Evolutionary conservation across 2,113 vertebrate genomes (phyloP).

Genomic region (Accipiter cooperii): DNA sequence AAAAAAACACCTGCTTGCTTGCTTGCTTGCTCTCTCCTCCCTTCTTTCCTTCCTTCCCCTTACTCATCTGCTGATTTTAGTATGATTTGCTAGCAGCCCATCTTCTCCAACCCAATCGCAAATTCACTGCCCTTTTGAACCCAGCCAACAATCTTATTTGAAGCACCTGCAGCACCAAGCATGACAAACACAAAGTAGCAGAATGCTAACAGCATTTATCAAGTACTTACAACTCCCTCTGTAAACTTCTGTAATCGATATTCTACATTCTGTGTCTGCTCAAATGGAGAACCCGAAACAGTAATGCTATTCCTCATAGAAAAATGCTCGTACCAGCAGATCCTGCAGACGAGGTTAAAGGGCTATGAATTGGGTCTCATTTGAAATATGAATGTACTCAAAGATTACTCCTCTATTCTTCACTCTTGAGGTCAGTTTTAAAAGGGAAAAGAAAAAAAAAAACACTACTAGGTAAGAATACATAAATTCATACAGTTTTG

Average conservation of each 20-base stretch:
- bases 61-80: not conserved
- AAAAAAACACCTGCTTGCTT: not conserved
- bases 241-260: not conserved
- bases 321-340: not conserved
- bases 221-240: not conserved
- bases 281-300: not conserved
- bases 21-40: not conserved
- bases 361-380: not conserved
- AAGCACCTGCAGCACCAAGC: not conserved
- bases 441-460: not conserved
- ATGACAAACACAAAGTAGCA: not conserved
- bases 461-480: not conserved
- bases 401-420: not conserved
- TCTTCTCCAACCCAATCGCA: not conserved
- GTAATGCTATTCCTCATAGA: not conserved
- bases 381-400: not conserved
- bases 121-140: not conserved
- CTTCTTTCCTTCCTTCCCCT: not conserved
- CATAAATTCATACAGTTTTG: not conserved
- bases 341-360: not conserved
- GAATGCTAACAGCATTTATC: not conserved
- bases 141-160: not conserved
- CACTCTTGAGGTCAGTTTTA: not conserved
- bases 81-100: not conserved
- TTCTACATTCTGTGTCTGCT: not conserved